These are phyloP conservation scores for Physella acuta DNA, from an alignment of 1,140 invertebrate genomes.

Conservation along the genomic window DNA sequence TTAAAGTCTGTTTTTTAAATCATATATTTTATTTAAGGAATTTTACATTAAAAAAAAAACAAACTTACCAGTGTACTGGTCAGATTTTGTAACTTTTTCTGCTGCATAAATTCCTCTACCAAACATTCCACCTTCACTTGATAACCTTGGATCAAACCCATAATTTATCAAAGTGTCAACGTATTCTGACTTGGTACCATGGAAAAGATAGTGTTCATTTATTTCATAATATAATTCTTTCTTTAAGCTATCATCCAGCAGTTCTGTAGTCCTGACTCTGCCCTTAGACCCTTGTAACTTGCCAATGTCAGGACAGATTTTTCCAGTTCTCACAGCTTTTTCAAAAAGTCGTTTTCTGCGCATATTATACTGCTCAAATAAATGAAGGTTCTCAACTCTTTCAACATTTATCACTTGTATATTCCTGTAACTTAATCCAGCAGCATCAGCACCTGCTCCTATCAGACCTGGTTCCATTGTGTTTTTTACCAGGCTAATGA, in stretches of 20 bases:
- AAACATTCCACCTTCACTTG: slow-evolving; percentile 40
- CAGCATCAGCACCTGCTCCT: slow-evolving; percentile 2
- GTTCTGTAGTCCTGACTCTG: not conserved
- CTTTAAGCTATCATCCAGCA: not conserved
- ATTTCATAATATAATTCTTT: slow-evolving; percentile 31
- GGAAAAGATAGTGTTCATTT: slow-evolving; percentile 51
- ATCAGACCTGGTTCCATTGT: not conserved
- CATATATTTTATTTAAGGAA: not conserved
- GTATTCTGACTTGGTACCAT: slow-evolving; percentile 37
- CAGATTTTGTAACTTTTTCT: slow-evolving; percentile 48
- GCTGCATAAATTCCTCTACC: slow-evolving; percentile 44
- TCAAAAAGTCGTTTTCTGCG: slow-evolving; percentile 8
- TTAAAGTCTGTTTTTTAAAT: not conserved
- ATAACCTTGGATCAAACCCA: slow-evolving; percentile 39
- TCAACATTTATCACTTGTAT: not conserved
- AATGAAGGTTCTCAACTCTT: slow-evolving; percentile 1
- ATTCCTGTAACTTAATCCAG: not conserved
- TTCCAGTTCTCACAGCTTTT: not conserved
- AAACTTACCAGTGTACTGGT: slow-evolving; percentile 48
- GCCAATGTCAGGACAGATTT: slow-evolving; percentile 4
- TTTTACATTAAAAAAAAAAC: not conserved
- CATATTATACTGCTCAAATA: not conserved
- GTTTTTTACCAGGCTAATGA: not conserved
- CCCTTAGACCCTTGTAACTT: slow-evolving; percentile 2
- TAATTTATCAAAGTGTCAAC: slow-evolving; percentile 30